These are phyloP conservation scores for Sterrhoptilus dennistouni DNA, from an alignment of 2,113 vertebrate genomes.

Conservation along the genomic window DNA sequence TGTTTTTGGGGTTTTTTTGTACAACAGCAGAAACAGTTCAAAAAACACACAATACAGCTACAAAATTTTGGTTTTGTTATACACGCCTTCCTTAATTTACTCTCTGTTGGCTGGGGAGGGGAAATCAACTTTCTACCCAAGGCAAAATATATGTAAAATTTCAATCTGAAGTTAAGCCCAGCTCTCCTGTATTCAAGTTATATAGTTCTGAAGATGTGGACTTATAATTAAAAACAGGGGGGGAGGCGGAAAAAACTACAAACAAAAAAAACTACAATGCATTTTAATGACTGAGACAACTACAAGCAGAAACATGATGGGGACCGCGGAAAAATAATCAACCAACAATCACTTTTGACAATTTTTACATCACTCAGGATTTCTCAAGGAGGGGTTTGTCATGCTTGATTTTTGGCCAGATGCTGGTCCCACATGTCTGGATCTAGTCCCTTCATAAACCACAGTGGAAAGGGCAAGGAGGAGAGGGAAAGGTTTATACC, in stretches of 20 bases:
- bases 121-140: conserved; percentile 27
- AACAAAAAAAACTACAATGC: neutral
- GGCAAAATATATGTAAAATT: conserved; percentile 23
- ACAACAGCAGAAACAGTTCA: conserved; percentile 16
- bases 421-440: neutral
- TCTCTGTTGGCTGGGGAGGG: neutral
- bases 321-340: neutral
- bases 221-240: neutral
- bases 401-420: neutral
- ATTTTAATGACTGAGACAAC: conserved; percentile 12
- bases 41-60: conserved; percentile 5
- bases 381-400: neutral
- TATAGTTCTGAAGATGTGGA: neutral
- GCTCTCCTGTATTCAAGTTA: neutral
- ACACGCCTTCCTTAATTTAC: neutral
- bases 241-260: fast-evolving
- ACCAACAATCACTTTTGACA: neutral
- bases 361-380: neutral
- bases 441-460: neutral
- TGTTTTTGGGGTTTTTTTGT: conserved; percentile 21
- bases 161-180: neutral
- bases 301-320: neutral
- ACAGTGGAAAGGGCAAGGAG: neutral
- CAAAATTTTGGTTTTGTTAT: conserved; percentile 23
- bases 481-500: neutral